A percentile compares a stretch with the other conserved stretches of the same genome.
Conservation (phyloP, 1,140 invertebrate species). For the Drosophila nebulosa region DNA sequence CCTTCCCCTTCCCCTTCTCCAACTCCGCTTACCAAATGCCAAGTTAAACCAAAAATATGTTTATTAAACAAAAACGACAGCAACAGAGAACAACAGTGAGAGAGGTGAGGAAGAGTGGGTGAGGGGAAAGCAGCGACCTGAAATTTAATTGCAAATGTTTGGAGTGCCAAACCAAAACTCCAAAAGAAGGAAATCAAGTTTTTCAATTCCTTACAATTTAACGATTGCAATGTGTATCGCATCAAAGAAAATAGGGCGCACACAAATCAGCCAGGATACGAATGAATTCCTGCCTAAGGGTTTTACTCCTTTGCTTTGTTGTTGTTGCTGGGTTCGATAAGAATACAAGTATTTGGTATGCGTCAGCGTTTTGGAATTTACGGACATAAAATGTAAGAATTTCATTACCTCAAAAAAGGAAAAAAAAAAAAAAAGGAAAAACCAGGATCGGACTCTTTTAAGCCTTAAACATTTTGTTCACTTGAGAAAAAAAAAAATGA, state of each 20-base stretch:
- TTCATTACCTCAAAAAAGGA: neutral
- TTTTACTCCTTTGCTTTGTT: neutral
- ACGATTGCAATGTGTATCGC: neutral
- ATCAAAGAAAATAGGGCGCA: neutral
- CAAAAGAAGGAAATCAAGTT: neutral
- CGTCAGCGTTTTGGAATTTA: constrained; percentile 2
- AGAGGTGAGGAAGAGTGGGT: no score
- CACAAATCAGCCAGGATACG: neutral
- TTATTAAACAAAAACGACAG: neutral
- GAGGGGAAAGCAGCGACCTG: no score
- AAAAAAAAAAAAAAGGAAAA: no score
- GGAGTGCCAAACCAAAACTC: neutral
- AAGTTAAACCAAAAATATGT: neutral
- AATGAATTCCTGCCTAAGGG: neutral
- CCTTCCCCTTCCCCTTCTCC: neutral
- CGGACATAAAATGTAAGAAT: neutral
- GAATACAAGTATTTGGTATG: neutral
- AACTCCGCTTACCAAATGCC: neutral
- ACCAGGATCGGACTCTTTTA: neutral
- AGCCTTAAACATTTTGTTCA: no score
- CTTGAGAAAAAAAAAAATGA: no score
- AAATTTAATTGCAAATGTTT: neutral
- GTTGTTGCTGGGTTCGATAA: neutral
- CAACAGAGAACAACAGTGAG: neutral
- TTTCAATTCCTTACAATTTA: neutral